Conservation (phyloP, 2,797 vertebrate species). For the Gila robusta region DNA sequence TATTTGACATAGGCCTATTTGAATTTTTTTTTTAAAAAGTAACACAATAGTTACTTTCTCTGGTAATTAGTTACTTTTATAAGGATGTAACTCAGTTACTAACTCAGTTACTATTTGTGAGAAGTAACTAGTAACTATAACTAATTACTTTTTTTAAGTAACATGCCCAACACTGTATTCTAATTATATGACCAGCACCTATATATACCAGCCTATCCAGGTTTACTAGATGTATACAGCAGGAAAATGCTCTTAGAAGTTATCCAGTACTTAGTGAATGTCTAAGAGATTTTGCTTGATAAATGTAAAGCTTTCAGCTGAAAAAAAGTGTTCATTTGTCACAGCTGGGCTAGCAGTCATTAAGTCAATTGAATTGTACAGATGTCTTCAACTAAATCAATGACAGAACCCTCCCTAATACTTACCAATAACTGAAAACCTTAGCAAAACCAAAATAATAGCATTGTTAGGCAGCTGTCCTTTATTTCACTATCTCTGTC, state of each 20-base stretch:
- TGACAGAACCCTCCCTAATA: slow-evolving; percentile 9
- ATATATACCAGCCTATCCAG: too few species aligned
- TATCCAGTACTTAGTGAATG: not conserved
- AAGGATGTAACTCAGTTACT: too few species aligned
- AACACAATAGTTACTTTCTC: too few species aligned
- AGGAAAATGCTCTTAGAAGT: not conserved
- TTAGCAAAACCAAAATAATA: slow-evolving; percentile 32
- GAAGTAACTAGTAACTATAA: too few species aligned
- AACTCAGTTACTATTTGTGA: too few species aligned
- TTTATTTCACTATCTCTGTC: slow-evolving; percentile 10
- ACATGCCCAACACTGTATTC: too few species aligned
- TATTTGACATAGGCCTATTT: too few species aligned
- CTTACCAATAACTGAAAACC: slow-evolving; percentile 10
- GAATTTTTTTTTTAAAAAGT: too few species aligned
- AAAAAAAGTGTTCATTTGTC: not conserved
- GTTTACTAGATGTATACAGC: not conserved
- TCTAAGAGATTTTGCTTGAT: not conserved
- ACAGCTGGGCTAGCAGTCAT: not conserved
- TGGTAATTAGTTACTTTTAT: too few species aligned
- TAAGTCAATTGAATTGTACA: slow-evolving; percentile 4
- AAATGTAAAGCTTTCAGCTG: slow-evolving; percentile 18
- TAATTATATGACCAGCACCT: too few species aligned
- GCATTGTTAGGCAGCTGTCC: slow-evolving; percentile 23
- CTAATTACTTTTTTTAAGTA: too few species aligned
- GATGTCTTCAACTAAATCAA: slow-evolving; percentile 1